Conservation (phyloP, 2,888 invertebrate species). For the Daptonema setosum region DNA sequence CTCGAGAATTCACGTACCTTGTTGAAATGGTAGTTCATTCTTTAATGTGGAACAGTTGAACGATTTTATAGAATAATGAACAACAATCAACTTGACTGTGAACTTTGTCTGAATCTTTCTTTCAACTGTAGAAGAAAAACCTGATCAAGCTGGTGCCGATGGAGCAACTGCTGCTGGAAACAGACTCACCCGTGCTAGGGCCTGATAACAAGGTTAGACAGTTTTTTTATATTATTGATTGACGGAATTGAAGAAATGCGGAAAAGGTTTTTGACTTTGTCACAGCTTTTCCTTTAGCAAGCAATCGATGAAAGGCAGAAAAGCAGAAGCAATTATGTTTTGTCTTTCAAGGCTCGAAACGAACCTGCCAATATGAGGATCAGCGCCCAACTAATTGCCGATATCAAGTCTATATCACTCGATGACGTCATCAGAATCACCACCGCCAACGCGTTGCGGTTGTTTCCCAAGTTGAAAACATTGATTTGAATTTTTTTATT, state of each 20-base stretch:
- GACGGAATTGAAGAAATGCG: no score
- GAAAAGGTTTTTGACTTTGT: background rate
- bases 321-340: no score
- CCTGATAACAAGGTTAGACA: slow-evolving; percentile 25
- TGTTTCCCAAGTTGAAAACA: slow-evolving; percentile 25
- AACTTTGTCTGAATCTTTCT: background rate
- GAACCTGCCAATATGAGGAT: slow-evolving; percentile 25
- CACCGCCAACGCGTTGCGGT: slow-evolving; percentile 25
- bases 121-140: slow-evolving; percentile 21
- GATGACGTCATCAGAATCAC: slow-evolving; percentile 19
- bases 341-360: slow-evolving; percentile 23
- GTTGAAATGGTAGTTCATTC: no score
- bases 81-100: background rate
- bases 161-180: slow-evolving; percentile 30
- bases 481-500: background rate
- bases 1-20: no score
- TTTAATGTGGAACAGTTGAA: no score
- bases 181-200: slow-evolving; percentile 33
- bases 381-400: slow-evolving; percentile 26
- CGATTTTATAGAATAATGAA: no score
- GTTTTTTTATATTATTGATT: background rate
- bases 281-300: background rate
- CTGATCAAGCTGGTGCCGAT: slow-evolving; percentile 29
- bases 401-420: slow-evolving; percentile 22
- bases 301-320: no score